Evolutionary conservation across 2,888 invertebrate species (phyloP), one percentile per base, ranked within the genome.

Genomic region (Drosophila fulvimacula): DNA sequence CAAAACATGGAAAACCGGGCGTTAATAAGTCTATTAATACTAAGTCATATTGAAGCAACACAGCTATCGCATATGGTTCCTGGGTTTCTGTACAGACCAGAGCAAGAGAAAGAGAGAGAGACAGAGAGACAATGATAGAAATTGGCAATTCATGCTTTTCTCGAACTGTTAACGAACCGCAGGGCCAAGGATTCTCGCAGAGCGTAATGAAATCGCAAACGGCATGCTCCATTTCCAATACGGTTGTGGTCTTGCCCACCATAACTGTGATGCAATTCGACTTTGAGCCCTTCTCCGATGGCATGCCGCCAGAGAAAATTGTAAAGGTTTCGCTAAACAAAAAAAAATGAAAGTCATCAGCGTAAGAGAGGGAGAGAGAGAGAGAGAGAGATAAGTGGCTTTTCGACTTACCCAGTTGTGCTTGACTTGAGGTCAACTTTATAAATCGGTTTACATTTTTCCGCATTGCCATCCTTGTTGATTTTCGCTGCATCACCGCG

Each of bases 171-270:
- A 32, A 55, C 74, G 92, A 92, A 98, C 98, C 98, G 92, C 97
- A 97, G 73, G 95, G 94, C 95, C 97, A 99, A 24, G 98, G 98
- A 82, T 97, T 97, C 93, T 98, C 98, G 93, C 98, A 98, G 66
- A 99, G 94, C 67, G 98, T 97, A 91, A 98, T 96, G 94, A 99
- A 99, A 94, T 99, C 98, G 74, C 99, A 95, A 73, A 99, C 98
- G 91, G 96, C 96, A 93, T 99, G 98, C 92, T 99, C 99, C 99
- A 99, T 99, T 94, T 99, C 99, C 90, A 99, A 94, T 73, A 99
- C 98, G 34, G 98, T 98, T 80, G 98, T 98, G 85, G 96, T 96
- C 94, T 98, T 98, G 82, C 98, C 98, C 93, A 97, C 97, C 93
- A 98, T 96, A 85, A 99, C 98, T 34, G 98, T 98, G 92, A 99